Conservation (phyloP, 2,888 invertebrate species). For the Fragum sueziense region DNA sequence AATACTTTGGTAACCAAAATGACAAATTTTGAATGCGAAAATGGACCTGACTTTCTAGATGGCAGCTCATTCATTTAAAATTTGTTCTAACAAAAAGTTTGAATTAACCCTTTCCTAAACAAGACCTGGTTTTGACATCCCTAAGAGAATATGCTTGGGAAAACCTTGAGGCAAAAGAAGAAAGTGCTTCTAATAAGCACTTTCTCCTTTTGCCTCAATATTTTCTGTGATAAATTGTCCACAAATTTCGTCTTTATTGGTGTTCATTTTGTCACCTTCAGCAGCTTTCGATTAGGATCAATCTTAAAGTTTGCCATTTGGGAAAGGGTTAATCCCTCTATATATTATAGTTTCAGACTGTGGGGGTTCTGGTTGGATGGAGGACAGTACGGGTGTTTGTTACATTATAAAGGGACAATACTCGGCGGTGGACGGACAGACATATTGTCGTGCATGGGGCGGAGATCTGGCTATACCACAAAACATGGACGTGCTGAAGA, state of each 20-base stretch:
- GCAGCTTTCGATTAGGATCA: neutral
- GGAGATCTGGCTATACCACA: neutral
- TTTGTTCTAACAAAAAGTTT: too few relatives aligned
- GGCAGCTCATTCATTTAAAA: too few relatives aligned
- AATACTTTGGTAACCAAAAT: too few relatives aligned
- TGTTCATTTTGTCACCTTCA: too few relatives aligned
- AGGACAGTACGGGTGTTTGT: conserved; percentile 4
- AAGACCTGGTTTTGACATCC: too few relatives aligned
- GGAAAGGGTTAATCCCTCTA: neutral
- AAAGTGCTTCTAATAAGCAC: too few relatives aligned
- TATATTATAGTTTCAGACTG: neutral
- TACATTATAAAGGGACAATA: neutral
- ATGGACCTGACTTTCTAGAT: too few relatives aligned
- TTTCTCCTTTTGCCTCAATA: too few relatives aligned
- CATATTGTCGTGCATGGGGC: neutral
- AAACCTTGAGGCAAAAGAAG: too few relatives aligned
- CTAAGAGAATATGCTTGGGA: too few relatives aligned
- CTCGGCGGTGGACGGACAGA: neutral
- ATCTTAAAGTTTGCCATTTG: neutral
- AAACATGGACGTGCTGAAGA: neutral
- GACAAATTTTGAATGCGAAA: too few relatives aligned
- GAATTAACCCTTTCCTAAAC: too few relatives aligned
- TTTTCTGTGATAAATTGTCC: neutral
- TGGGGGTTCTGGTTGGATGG: conserved; percentile 1
- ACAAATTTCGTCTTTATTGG: neutral